Percentiles rank a stretch among this genome's conserved stretches.
phyloP scores from a whole-genome alignment of 30 jellyfish, hydroid and myxozoan species.

The Aurelia sp. region DNA sequence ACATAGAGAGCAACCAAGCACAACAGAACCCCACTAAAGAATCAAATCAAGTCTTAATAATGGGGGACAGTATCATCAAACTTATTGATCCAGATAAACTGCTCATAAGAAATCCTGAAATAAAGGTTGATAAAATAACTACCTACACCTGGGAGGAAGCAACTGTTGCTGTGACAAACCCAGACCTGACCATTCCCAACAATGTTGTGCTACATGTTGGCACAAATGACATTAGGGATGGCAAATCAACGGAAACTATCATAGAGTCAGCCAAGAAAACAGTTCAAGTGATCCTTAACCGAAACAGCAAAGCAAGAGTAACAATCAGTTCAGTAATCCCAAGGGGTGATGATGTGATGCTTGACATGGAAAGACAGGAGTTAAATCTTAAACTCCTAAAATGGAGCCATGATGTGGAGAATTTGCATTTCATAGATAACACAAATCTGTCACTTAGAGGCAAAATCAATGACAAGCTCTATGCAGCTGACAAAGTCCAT shows the following conservation, averaged over 20 bases:
- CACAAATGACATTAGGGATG: conserved; percentile 5
- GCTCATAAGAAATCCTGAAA: not conserved
- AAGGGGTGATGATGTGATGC: not conserved
- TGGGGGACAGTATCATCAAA: no score
- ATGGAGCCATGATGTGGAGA: not conserved
- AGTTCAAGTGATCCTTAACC: no score
- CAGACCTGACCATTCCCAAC: not conserved
- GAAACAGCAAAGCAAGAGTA: not conserved
- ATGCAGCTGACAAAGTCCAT: not conserved
- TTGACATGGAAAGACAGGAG: not conserved
- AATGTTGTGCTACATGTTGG: not conserved
- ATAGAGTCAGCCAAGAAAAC: not conserved
- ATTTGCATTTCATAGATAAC: not conserved
- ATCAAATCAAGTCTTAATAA: no score
- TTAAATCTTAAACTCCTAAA: not conserved
- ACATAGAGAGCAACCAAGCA: no score
- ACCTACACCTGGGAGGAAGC: not conserved
- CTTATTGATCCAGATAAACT: not conserved
- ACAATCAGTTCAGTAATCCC: not conserved
- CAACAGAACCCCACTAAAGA: no score
- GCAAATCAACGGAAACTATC: not conserved
- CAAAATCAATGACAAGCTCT: not conserved
- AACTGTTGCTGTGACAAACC: not conserved
- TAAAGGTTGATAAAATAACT: not conserved
- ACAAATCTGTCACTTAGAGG: conserved; percentile 1